Base-by-base conservation (phyloP, 1,140 invertebrate species). In the Pseudomyrmex gracilis region DNA sequence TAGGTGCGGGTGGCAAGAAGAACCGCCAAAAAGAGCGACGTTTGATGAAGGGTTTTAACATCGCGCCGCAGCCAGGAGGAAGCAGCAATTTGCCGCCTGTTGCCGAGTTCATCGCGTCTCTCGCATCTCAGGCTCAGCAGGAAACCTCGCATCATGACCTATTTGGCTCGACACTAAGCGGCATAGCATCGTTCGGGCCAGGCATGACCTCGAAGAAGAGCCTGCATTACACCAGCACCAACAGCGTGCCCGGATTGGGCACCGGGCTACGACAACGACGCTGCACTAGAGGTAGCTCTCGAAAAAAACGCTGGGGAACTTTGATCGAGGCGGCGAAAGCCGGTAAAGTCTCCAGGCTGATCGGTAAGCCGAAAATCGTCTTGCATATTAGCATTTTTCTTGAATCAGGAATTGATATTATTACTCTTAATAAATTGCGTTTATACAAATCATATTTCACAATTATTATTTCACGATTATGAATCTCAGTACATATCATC, bases 41-140 rank as follows among this genome's bases (percentile, higher is more conserved):
- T 0, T 94, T 99, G 43, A 98, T 98, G 98, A 99, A 99, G 93
- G 98, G 98, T 1, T 99, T 99, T 95, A 98, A 99, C 94, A 97
- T 98, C 60, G 97, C 96, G 1, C 96, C 96, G 0, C 95, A 96
- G 53, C 96, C 97, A 2, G 95, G 95, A 9, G 93, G 92, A 5
- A 94, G 94, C 60, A 90, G 91, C 45, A 95, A 95, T 20, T 93
- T 97, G 8, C 96, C 97, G 34, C 97, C 97, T 1, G 97, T 97
- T 9, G 96, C 97, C 34, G 97, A 97, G 93, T 96, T 97, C 88
- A 95, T 96, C 82, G 96, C 96, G 0, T 97, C 96, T 3, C 91
- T 97, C 34, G 34, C 34, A 34, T 34, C 34, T 64, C 95, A 97
- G 85, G 87, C 80, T 2, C 95, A 96, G 84, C 95, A 96, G 43